phyloP scores from a whole-genome alignment of 1,140 invertebrate species.

The Pissodes strobi region DNA sequence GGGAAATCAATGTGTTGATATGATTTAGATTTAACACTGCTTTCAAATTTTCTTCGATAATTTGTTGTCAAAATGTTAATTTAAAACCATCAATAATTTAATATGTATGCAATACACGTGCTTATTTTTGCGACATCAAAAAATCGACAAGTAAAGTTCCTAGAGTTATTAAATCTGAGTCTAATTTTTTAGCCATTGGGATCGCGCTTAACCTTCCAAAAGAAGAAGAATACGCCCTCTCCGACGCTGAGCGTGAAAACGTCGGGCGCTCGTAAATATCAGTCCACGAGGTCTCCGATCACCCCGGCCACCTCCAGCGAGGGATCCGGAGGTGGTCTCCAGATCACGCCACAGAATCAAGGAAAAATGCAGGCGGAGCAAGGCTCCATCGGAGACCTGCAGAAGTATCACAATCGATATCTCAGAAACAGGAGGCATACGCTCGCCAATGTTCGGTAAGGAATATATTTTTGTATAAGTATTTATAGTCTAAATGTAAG shows the following conservation, averaged over 20 bases:
- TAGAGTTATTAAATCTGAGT: too few relatives aligned
- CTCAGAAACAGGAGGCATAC: conserved; percentile 82
- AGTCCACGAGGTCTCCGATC: conserved; percentile 37
- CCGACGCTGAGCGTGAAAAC: conserved; percentile 52
- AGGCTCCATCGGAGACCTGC: conserved; percentile 82
- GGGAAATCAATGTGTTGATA: too few relatives aligned
- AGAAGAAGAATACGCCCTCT: conserved; percentile 50
- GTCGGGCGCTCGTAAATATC: conserved; percentile 41
- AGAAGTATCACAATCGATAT: conserved; percentile 82
- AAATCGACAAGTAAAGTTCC: too few relatives aligned
- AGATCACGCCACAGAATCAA: conserved; percentile 51
- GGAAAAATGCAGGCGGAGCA: conserved; percentile 86
- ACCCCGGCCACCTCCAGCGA: conserved; percentile 46
- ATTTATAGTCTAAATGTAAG: too few relatives aligned
- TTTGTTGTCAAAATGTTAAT: too few relatives aligned
- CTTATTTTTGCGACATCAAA: too few relatives aligned
- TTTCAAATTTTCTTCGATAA: too few relatives aligned
- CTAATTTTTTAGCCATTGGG: conserved; percentile 39
- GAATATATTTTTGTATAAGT: background rate
- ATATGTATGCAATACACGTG: too few relatives aligned
- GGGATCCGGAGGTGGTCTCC: conserved; percentile 33
- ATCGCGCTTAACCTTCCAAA: conserved; percentile 44
- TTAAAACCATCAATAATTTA: too few relatives aligned
- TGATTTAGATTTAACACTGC: too few relatives aligned
- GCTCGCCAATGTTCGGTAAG: conserved; percentile 86